Percentiles rank a stretch among this genome's conserved stretches.
These are phyloP conservation scores for Shargacucullia verbasci DNA, from an alignment of 2,888 invertebrate genomes.

Conservation along the genomic window DNA sequence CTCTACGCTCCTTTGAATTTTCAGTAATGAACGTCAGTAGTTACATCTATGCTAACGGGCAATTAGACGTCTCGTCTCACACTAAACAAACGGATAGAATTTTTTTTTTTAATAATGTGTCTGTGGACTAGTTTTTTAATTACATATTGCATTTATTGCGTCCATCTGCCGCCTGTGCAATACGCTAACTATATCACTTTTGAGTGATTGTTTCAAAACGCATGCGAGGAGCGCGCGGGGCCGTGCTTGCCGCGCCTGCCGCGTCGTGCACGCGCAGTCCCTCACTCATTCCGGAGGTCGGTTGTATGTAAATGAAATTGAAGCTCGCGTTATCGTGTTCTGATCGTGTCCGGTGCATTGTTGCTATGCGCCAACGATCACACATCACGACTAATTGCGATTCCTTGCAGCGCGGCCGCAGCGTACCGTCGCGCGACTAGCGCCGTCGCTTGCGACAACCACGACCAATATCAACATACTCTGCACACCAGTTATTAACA, in stretches of 20 bases:
- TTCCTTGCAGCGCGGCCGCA: conserved; percentile 39
- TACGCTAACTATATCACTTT: conserved; percentile 34
- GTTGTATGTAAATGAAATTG: conserved; percentile 52
- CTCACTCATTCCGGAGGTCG: conserved; percentile 38
- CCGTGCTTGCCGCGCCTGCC: conserved; percentile 8
- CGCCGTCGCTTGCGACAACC: conserved; percentile 55
- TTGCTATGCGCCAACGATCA: conserved; percentile 58
- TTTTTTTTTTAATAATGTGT: conserved; percentile 35
- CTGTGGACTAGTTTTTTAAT: conserved; percentile 52
- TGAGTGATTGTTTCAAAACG: conserved; percentile 42
- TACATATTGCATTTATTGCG: conserved; percentile 40
- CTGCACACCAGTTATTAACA: conserved; percentile 50
- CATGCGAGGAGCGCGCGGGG: conserved; percentile 5
- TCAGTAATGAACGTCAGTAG: conserved; percentile 12
- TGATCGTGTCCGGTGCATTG: conserved; percentile 58
- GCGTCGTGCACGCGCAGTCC: conserved; percentile 6
- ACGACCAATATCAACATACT: conserved; percentile 20
- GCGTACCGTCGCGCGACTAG: conserved; percentile 46
- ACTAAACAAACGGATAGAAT: conserved; percentile 12
- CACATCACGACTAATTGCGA: conserved; percentile 55
- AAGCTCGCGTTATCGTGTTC: conserved; percentile 49
- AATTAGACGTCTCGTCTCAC: conserved; percentile 23
- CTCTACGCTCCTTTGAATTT: conserved; percentile 25
- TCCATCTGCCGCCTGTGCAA: conserved; percentile 43
- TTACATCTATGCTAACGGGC: conserved; percentile 10